Base-by-base conservation (phyloP, 1,140 invertebrate genomes). In the Muscidifurax raptorellus region DNA sequence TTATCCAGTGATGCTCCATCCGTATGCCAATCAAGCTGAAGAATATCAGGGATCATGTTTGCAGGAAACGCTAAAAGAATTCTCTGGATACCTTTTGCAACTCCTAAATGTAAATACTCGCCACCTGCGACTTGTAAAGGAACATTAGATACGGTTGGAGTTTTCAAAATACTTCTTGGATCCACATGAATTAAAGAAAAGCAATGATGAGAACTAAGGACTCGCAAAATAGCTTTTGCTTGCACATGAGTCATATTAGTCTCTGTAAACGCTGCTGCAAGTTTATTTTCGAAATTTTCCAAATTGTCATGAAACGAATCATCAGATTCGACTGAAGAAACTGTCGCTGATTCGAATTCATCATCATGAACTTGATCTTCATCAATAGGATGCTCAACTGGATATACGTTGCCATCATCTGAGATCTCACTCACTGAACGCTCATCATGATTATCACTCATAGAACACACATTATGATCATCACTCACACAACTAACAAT, bases 91-190 rank as follows among this genome's bases (percentile, higher is more conserved):
- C 36, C 74, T 27, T 75, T 12, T 44, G 44, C 36, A 4, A 75
- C 32, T 12, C 40, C 74, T 75, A 75, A 47, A 47, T 75, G 74
- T 2, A 75, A 27, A 27, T 75, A 75, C 15, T 75, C 74, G 40
- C 74, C 74, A 3, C 32, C 74, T 47, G 40, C 74, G 27, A 75
- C 44, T 25, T 25, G 7, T 47, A 13, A 3, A n/a, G 28, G 44
- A 40, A 12, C 22, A 44, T 22, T 36, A 5, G 74, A 75, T 28
- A 25, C 4, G 1, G 1, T 47, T 13, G 40, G 9, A 30, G 74
- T 75, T 9, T 75, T 75, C 18, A 75, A 25, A 47, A 75, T 75
- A 13, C 1, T 25, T 27, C 40, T 75, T 13, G 74, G 74, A 44
- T 75, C 40, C 3, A 25, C n/a, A 47, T 47, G 74, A 15, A 44